A percentile compares a stretch with the other conserved stretches of the same genome.
Conservation (phyloP, 2,797 vertebrate species). For the Cyprinella venusta region DNA sequence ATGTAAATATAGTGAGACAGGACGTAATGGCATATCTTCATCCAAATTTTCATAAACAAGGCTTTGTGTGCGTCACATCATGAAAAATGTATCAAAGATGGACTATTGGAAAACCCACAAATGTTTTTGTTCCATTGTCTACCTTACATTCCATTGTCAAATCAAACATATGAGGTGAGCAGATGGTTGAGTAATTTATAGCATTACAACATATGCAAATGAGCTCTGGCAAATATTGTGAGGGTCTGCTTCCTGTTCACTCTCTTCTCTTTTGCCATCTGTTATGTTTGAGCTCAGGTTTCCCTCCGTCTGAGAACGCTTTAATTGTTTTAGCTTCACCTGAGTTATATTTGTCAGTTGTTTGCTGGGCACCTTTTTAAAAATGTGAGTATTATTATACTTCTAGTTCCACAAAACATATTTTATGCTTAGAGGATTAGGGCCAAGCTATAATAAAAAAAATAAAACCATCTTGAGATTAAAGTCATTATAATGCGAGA, state of each 20-base stretch:
- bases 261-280: slow-evolving; percentile 62
- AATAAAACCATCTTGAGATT: too few species aligned
- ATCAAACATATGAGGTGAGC: slow-evolving; percentile 56
- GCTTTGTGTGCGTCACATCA: neutral
- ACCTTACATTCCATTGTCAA: slow-evolving; percentile 43
- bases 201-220: slow-evolving; percentile 69
- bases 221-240: slow-evolving; percentile 54
- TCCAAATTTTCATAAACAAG: neutral
- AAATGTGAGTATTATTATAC: neutral
- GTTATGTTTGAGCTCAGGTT: slow-evolving; percentile 51
- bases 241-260: slow-evolving; percentile 54
- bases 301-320: slow-evolving; percentile 25
- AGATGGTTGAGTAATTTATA: slow-evolving; percentile 66
- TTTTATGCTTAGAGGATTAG: neutral
- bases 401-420: neutral
- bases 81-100: neutral
- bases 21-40: neutral
- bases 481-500: too few species aligned
- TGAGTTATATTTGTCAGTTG: neutral
- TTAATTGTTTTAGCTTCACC: slow-evolving; percentile 12
- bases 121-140: slow-evolving; percentile 34
- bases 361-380: neutral
- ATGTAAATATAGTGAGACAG: neutral
- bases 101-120: neutral
- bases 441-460: too few species aligned